Evolutionary conservation across 1,140 invertebrate species (phyloP), one percentile per base, ranked within the genome.

Genomic region (Tenebrio molitor): DNA sequence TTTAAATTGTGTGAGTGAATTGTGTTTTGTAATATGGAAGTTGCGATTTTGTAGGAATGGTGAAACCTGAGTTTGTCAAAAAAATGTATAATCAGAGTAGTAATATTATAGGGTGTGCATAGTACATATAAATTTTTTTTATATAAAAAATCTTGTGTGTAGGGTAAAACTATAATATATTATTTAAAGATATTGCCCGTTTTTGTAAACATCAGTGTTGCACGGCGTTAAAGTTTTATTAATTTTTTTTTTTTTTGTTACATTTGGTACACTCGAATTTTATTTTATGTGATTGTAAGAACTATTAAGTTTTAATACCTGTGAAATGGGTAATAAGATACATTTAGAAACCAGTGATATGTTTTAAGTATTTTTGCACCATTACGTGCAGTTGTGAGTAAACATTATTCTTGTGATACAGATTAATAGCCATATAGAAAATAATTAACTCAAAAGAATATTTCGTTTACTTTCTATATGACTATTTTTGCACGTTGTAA

Each of bases 311-410:
- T 66, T 65, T 42, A 21, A 42, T 66, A 66, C 64, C 39, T 66
- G 42, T 42, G 36, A 69, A 58, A 36, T 69, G 46, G 67, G 67
- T 69, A 69, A 69, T 69, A 69, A 53, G 23, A 17, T 69, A 50
- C 50, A 65, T 71, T 15, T 71, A 71, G 64, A 69, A 72, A 74
- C 71, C 74, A 78, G 78, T 80, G 78, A 80, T 78, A 79, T 80
- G 77, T 75, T 79, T 78, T 72, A 78, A 78, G 76, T 77, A 76
- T 80, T 77, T 77, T 77, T 74, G 71, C 72, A 73, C 70, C 58
- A 64, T 33, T 63, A 29, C 42, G 77, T 74, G 77, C 76, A 73
- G 62, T 76, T 77, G 73, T 74, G 76, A 78, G 68, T 75, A 74
- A 73, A 69, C 23, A 72, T 69, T 68, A 68, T 76, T 76, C 73